Base-by-base conservation (phyloP, 2,888 invertebrate species). In the Odontocerum albicorne region DNA sequence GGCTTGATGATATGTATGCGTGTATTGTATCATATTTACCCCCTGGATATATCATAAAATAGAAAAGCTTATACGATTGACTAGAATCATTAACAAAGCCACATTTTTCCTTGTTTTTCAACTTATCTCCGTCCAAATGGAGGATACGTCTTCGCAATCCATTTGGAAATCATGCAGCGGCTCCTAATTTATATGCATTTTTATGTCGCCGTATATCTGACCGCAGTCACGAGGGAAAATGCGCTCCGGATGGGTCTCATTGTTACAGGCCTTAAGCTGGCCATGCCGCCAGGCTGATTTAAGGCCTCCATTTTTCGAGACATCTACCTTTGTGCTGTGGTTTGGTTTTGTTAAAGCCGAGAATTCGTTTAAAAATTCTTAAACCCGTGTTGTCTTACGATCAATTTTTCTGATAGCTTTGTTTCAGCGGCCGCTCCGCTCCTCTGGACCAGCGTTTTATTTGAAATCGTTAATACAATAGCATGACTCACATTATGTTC, bases 131-230 rank as follows among this genome's bases (percentile, higher is more conserved):
- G 27, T 4, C 15, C 4, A 31, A n/a, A n/a, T n/a, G 43, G 43
- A 4, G 4, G 43, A 27, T 7, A 31, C 31, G 15, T 16, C n/a
- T 19, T 20, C 10, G 16, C 15, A 27, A 13, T n/a, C 31, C 27
- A 16, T 31, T 27, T 31, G 32, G 17, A 27, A 8, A 16, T 16
- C 43, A 16, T 31, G 12, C 39, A 21, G 43, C 43, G 43, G 27
- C 27, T 31, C 31, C 43, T 27, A 16, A 7, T 43, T 43, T n/a
- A 10, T 27, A 16, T 43, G 27, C 31, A 31, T 38, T 27, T 43
- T 43, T 10, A n/a, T 27, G 43, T 27, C 31, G 22, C 22, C 43
- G 22, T 43, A 22, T 43, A 27, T 43, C 31, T 27, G 15, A 43
- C 27, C 19, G 7, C 16, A 17, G 39, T 39, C 39, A 4, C 19